These are phyloP conservation scores for Hermaeophaga mercurialis DNA, from an alignment of 2,888 invertebrate species.

Conservation along the genomic window DNA sequence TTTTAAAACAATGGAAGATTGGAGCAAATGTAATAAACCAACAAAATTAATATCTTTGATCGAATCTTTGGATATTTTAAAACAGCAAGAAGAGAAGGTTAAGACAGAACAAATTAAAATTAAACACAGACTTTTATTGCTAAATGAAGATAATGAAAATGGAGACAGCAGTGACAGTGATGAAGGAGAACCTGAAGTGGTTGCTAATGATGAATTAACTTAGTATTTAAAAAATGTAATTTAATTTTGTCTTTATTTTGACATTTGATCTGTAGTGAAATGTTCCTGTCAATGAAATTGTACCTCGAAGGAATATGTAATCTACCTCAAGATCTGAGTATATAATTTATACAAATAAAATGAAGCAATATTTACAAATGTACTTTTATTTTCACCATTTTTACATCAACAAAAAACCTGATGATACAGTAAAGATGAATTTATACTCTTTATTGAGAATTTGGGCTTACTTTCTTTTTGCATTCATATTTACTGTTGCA, in stretches of 20 bases:
- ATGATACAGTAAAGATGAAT: slow-evolving; percentile 44
- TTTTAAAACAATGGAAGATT: slow-evolving; percentile 34
- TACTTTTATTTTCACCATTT: slow-evolving; percentile 35
- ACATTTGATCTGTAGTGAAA: too few species aligned
- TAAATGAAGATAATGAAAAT: slow-evolving; percentile 14
- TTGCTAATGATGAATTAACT: too few species aligned
- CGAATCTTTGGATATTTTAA: slow-evolving; percentile 36
- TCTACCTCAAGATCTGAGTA: too few species aligned
- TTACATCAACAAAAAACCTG: slow-evolving; percentile 25
- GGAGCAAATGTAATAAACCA: slow-evolving; percentile 31
- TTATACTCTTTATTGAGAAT: slow-evolving; percentile 49
- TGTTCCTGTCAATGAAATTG: too few species aligned
- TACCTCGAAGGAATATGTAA: too few species aligned
- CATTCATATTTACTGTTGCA: slow-evolving; percentile 48
- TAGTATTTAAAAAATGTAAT: too few species aligned
- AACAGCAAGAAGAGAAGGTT: slow-evolving; percentile 35
- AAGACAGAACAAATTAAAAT: slow-evolving; percentile 27
- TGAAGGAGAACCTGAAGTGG: slow-evolving; percentile 7
- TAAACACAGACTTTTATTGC: slow-evolving; percentile 13
- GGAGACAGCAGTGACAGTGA: slow-evolving; percentile 7
- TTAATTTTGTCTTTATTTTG: too few species aligned
- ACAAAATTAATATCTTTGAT: slow-evolving; percentile 35
- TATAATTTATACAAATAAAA: not conserved
- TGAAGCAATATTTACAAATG: slow-evolving; percentile 9
- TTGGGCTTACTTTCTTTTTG: slow-evolving; percentile 52